These are phyloP conservation scores for Limnodromus scolopaceus DNA, from an alignment of 2,797 vertebrate genomes.

Conservation along the genomic window DNA sequence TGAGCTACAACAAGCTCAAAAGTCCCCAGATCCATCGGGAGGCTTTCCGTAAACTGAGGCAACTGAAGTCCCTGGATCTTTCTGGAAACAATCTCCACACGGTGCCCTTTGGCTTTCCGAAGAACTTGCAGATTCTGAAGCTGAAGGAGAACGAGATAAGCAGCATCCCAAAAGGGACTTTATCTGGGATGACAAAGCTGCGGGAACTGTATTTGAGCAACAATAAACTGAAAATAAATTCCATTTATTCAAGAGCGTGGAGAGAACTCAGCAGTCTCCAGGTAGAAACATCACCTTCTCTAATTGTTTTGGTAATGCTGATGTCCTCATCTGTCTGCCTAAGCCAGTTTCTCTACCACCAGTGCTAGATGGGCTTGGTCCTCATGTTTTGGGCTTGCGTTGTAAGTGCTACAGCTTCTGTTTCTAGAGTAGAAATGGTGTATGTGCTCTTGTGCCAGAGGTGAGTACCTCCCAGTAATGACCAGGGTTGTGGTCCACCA, in stretches of 20 bases:
- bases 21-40: conserved; percentile 88
- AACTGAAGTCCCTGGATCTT: conserved; percentile 89
- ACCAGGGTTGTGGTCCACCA: not conserved
- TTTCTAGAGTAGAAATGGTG: not conserved
- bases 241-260: conserved; percentile 91
- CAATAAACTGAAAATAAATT: conserved; percentile 90
- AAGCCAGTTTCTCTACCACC: not conserved
- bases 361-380: not conserved
- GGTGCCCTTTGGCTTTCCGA: conserved; percentile 89
- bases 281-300: conserved; percentile 75
- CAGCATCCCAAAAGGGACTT: conserved; percentile 83
- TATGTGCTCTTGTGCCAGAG: not conserved
- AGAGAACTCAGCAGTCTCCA: conserved; percentile 88
- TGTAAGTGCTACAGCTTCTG: not conserved
- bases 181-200: conserved; percentile 90
- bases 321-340: not conserved
- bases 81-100: conserved; percentile 89
- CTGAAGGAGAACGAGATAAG: conserved; percentile 91
- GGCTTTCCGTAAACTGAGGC: conserved; percentile 92
- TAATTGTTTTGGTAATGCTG: not conserved
- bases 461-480: not conserved
- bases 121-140: conserved; percentile 88
- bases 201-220: conserved; percentile 88
- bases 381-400: not conserved
- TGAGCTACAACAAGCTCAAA: conserved; percentile 96